These are phyloP conservation scores for Gopherus flavomarginatus DNA, from an alignment of 2,113 vertebrate genomes.

Conservation along the genomic window DNA sequence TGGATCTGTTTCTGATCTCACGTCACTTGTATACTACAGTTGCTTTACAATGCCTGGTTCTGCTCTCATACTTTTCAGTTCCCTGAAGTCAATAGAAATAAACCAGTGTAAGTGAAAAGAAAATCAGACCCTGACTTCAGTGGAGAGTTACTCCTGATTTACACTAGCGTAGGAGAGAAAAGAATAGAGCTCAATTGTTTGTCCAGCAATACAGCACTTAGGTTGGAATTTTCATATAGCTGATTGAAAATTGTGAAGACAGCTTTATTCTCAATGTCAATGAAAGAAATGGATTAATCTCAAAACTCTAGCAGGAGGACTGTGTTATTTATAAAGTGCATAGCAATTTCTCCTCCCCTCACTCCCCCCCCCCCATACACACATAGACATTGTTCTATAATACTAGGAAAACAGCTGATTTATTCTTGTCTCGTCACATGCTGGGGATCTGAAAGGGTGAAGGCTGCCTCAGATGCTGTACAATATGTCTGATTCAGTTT, in stretches of 20 bases:
- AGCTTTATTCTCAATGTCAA: not conserved
- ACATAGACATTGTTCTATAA: not conserved
- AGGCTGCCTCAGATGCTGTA: conserved; percentile 20
- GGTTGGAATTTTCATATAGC: conserved; percentile 22
- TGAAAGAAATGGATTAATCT: not conserved
- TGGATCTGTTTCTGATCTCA: not conserved
- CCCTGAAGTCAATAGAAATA: not conserved
- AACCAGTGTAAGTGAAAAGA: not conserved
- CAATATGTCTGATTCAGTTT: conserved; percentile 38
- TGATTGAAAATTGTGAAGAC: not conserved
- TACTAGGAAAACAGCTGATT: not conserved
- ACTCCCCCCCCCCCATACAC: not conserved
- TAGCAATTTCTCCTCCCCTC: not conserved
- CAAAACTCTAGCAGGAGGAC: not conserved
- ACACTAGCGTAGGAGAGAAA: not conserved
- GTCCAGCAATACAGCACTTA: not conserved
- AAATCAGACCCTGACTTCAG: not conserved
- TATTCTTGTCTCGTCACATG: conserved; percentile 13
- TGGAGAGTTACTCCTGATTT: not conserved
- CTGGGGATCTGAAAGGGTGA: not conserved
- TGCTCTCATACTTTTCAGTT: not conserved
- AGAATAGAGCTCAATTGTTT: not conserved
- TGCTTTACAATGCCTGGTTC: not conserved
- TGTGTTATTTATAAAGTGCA: not conserved
- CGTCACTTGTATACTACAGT: not conserved